Evolutionary conservation across 2,797 vertebrate species (phyloP).

Genomic region (Chaetodon trifasciatus): DNA sequence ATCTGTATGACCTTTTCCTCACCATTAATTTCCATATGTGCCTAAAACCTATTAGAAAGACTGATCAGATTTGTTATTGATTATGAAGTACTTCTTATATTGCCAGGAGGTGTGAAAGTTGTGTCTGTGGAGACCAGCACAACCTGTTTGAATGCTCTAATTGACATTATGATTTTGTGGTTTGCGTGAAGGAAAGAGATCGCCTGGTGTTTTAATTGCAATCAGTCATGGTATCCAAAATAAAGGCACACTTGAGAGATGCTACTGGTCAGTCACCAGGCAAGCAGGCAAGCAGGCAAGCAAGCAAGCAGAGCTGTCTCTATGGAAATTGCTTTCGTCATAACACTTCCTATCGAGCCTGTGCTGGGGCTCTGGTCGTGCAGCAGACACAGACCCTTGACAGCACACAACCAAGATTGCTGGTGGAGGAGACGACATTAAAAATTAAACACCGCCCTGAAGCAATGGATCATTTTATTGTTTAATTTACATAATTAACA

Average conservation of each 20-base stretch:
- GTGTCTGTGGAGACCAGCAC: background rate
- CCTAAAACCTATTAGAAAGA: conserved; percentile 41
- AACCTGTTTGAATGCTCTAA: background rate
- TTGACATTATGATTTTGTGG: background rate
- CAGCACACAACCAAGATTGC: conserved; percentile 61
- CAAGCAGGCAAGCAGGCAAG: conserved; percentile 46
- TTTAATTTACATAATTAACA: conserved; percentile 36
- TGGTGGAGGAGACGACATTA: conserved; percentile 55
- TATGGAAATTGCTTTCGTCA: conserved; percentile 86
- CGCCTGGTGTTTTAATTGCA: conserved; percentile 16
- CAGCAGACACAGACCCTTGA: conserved; percentile 66
- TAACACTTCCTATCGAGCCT: conserved; percentile 69
- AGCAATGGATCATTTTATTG: conserved; percentile 39
- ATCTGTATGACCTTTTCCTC: conserved; percentile 71
- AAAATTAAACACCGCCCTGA: conserved; percentile 31
- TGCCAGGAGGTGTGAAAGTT: conserved; percentile 23
- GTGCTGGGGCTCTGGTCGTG: conserved; percentile 63
- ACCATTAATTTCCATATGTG: conserved; percentile 50
- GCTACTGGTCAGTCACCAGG: conserved; percentile 61
- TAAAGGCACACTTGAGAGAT: conserved; percentile 42
- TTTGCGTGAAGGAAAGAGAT: background rate
- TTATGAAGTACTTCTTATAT: conserved; percentile 22
- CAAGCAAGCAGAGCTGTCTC: conserved; percentile 75
- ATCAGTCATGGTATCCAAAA: conserved; percentile 21
- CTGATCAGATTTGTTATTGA: conserved; percentile 45